Evolutionary conservation across 2,888 invertebrate genomes (phyloP), one percentile per base, ranked within the genome.

Genomic region (Machimus atricapillus): DNA sequence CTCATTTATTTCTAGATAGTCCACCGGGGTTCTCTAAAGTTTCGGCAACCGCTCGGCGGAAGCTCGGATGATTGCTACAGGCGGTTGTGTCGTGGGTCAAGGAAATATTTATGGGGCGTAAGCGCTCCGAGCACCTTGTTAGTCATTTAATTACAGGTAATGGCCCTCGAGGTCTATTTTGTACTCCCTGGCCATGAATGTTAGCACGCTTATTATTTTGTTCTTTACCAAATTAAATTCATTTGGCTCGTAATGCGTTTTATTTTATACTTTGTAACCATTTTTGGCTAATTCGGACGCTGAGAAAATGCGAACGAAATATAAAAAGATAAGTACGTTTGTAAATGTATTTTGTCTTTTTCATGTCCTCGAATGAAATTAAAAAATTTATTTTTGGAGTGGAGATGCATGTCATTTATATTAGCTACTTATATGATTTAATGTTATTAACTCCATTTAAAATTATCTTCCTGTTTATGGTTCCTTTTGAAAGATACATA

Each of bases 101-200:
- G 78, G 78, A 78, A 78, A 78, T 43, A 23, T 78, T 78, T 78
- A 78, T 78, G 37, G 78, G 6, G 46, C 46, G 9, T 78, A 43
- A 78, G 43, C 23, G 16, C 23, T n/a, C 76, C 9, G 23, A 34
- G 40, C 23, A 78, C 40, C 43, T 78, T 40, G 34, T 37, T 23
- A 78, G 66, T 66, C 78, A 78, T 34, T 78, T 78, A 78, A 78
- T 78, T 78, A 78, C n/a, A 23, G 23, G 78, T 78, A 78, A 78
- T 78, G 40, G 9, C 46, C 78, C 78, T 12, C 37, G 78, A 78
- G 78, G 43, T 27, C 23, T 40, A 46, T 78, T 46, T 78, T 78
- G 78, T 43, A 12, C 43, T 78, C 43, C 40, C 43, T 43, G 23
- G 1, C 43, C 7, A 78, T 78, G 78, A 78, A 78, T 78, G 37